Evolutionary conservation across 1,140 invertebrate genomes (phyloP).

Genomic region (Caerostris darwini): DNA sequence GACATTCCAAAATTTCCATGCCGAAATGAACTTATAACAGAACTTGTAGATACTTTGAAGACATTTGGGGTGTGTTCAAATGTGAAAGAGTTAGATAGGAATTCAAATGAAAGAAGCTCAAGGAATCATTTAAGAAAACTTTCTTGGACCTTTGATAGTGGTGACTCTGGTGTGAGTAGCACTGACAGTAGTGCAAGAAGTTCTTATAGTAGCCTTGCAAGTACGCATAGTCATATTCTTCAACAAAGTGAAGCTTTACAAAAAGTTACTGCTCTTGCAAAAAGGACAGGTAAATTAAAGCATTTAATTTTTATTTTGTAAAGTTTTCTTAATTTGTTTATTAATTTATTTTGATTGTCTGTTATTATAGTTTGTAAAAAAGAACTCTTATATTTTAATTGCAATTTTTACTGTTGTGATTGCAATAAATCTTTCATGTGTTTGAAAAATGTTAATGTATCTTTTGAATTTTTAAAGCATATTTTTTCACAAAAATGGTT

Average conservation of each 20-base stretch:
- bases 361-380: not conserved
- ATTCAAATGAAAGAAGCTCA: slow-evolving; percentile 76
- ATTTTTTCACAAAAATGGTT: too few species aligned
- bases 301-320: too few species aligned
- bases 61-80: slow-evolving; percentile 80
- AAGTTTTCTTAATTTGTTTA: too few species aligned
- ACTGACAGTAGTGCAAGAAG: slow-evolving; percentile 77
- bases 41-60: slow-evolving; percentile 90
- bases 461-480: too few species aligned
- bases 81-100: slow-evolving; percentile 63
- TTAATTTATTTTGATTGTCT: not conserved
- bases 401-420: too few species aligned
- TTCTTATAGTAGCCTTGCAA: slow-evolving; percentile 77
- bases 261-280: slow-evolving; percentile 89
- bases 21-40: slow-evolving; percentile 91
- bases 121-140: slow-evolving; percentile 72
- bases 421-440: too few species aligned
- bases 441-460: too few species aligned
- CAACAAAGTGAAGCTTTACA: slow-evolving; percentile 87
- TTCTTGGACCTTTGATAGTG: slow-evolving; percentile 77
- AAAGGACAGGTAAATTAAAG: slow-evolving; percentile 83
- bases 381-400: not conserved
- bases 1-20: slow-evolving; percentile 97
- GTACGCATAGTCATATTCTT: slow-evolving; percentile 81
- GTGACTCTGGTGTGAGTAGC: slow-evolving; percentile 76